Conservation (phyloP, 2,113 vertebrate species). For the Nestor notabilis region DNA sequence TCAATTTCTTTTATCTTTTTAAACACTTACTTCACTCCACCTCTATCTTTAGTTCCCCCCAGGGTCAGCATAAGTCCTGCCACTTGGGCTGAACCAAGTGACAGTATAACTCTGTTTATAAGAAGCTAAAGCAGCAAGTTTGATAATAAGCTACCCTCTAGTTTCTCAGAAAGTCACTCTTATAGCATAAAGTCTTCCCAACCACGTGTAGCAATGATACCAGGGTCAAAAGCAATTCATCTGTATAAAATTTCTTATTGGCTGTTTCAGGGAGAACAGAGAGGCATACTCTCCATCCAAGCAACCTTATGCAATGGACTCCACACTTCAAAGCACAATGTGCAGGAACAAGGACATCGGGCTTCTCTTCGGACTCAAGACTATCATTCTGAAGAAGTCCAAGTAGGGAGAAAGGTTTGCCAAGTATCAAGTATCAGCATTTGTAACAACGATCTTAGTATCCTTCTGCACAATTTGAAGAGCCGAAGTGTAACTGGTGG, state of each 20-base stretch:
- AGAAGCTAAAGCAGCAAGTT: neutral
- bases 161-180: neutral
- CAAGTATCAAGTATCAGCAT: neutral
- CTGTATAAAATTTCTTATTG: neutral
- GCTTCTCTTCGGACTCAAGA: neutral
- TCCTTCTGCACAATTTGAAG: neutral
- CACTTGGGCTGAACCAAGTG: neutral
- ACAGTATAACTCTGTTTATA: neutral
- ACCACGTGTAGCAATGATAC: neutral
- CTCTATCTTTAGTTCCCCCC: neutral
- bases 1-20: neutral
- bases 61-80: neutral
- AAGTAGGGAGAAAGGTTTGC: neutral
- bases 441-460: neutral
- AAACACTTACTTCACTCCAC: neutral
- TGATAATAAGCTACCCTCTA: neutral
- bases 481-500: neutral
- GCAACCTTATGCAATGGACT: neutral
- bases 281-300: neutral
- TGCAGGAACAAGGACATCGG: neutral
- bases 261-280: neutral
- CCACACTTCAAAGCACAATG: rapidly evolving
- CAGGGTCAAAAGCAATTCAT: neutral
- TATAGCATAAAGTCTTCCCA: neutral
- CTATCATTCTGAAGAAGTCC: neutral